Evolutionary conservation across 2,797 vertebrate genomes (phyloP), one percentile per base, ranked within the genome.

Genomic region (Sylvilagus floridanus): DNA sequence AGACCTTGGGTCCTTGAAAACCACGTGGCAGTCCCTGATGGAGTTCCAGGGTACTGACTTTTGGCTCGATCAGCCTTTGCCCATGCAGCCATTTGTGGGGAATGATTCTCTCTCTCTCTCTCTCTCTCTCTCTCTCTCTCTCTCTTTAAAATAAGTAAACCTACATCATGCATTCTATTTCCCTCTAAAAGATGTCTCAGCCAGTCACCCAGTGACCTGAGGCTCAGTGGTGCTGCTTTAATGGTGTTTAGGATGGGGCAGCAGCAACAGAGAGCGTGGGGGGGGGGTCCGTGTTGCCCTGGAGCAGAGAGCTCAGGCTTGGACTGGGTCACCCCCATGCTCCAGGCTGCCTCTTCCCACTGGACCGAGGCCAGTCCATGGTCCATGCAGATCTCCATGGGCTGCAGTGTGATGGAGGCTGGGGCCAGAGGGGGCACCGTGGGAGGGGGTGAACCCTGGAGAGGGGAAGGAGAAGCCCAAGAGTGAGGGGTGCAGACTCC

Each of bases 321-420:
- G 0, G 1, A 85, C 22, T 7, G 1, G 19, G 26, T 5, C 10
- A 7, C 28, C 54, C 17, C 4, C 2, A 3, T 2, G 4, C 7
- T 26, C 82, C 89, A 94, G 69, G n/a, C 12, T 2, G 3, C 7
- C 35, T 75, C 1, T 30, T 68, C 37, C 96, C 97, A 96, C 1
- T 81, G 95, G 32, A 98, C 86, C 42, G 42, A 42, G 42, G 42
- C 42, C 42, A 42, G 35, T 35, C 35, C 35, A 35, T 35, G 35
- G 35, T 35, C 42, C 42, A 8, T 42, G 7, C 98, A 96, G 81
- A 98, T 98, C 90, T 98, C 97, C 98, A 98, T 98, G 16, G 98
- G 98, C 77, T 95, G 78, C 65, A 98, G 93, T 0, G 91, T 97
- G 83, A 98, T 62, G 0, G 3, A 5, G 5, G 90, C 9, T 0